Percentiles rank a stretch among this genome's conserved stretches.
Evolutionary conservation across 2,888 invertebrate genomes (phyloP).

Genomic region (Amiota mariae): DNA sequence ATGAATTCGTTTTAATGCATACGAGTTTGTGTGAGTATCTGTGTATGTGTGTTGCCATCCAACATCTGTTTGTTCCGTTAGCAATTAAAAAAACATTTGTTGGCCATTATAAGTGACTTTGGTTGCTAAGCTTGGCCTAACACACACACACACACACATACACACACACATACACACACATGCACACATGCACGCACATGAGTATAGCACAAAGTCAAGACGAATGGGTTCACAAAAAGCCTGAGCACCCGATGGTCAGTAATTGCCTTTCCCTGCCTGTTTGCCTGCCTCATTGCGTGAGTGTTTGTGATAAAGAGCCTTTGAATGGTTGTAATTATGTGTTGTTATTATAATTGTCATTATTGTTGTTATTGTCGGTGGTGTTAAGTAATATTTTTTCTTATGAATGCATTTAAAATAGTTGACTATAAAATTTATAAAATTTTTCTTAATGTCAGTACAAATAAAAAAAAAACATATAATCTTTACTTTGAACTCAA

Average conservation of each 20-base stretch:
- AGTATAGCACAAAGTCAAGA: neutral
- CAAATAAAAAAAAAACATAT: too few species aligned
- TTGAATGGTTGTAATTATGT: neutral
- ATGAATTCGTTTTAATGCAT: neutral
- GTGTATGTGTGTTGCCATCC: neutral
- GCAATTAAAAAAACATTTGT: constrained; percentile 26
- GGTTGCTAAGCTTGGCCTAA: neutral
- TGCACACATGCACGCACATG: too few species aligned
- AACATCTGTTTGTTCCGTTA: neutral
- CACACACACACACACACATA: too few species aligned
- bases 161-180: too few species aligned
- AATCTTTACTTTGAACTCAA: too few species aligned
- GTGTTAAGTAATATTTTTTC: too few species aligned
- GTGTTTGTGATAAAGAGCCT: neutral
- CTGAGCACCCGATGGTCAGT: neutral
- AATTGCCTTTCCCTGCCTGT: too few species aligned
- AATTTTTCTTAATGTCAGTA: too few species aligned
- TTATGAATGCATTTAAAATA: too few species aligned
- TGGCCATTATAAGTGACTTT: constrained; percentile 20
- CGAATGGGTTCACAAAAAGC: neutral
- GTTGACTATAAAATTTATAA: too few species aligned
- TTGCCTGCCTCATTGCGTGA: too few species aligned
- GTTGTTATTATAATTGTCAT: neutral
- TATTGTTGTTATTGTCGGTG: neutral
- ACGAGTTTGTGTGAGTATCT: neutral